Evolutionary conservation across 2,797 vertebrate genomes (phyloP).

Genomic region (Thamnophis elegans): DNA sequence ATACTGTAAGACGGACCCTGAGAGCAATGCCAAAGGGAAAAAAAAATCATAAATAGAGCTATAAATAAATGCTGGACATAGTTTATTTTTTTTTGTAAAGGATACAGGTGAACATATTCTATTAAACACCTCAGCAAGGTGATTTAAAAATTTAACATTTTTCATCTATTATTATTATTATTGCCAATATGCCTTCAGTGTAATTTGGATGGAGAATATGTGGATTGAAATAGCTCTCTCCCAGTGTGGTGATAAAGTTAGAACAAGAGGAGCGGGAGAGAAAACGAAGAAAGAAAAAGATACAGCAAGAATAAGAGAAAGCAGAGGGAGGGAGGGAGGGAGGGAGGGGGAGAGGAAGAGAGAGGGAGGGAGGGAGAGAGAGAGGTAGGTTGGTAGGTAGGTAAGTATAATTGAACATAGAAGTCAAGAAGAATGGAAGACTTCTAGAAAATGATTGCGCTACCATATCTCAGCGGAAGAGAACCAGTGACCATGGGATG

Average conservation of each 20-base stretch:
- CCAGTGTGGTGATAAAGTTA: constrained; percentile 21
- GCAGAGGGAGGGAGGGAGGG: background rate
- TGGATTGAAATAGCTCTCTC: constrained; percentile 40
- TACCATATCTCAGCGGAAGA: background rate
- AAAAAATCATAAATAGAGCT: background rate
- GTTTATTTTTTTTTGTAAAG: background rate
- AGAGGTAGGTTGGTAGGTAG: too few species aligned
- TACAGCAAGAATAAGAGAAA: constrained; percentile 3
- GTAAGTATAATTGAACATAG: constrained; percentile 33
- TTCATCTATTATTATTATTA: background rate
- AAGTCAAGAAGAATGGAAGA: constrained; percentile 40
- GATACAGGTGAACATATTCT: constrained; percentile 17
- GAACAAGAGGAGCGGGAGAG: constrained; percentile 22
- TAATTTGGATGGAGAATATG: constrained; percentile 44
- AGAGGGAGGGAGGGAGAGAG: background rate
- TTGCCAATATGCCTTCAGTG: background rate
- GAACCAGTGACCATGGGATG: background rate
- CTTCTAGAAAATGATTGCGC: constrained; percentile 3
- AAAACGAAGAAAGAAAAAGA: background rate
- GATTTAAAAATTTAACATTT: constrained; percentile 21
- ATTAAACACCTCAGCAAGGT: constrained; percentile 24
- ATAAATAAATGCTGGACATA: background rate
- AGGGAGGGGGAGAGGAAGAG: accelerated
- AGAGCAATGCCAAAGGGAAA: background rate
- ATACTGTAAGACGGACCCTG: background rate